Base-by-base conservation (phyloP, 2,797 vertebrate genomes). In the Scolopax bukidnonensis region DNA sequence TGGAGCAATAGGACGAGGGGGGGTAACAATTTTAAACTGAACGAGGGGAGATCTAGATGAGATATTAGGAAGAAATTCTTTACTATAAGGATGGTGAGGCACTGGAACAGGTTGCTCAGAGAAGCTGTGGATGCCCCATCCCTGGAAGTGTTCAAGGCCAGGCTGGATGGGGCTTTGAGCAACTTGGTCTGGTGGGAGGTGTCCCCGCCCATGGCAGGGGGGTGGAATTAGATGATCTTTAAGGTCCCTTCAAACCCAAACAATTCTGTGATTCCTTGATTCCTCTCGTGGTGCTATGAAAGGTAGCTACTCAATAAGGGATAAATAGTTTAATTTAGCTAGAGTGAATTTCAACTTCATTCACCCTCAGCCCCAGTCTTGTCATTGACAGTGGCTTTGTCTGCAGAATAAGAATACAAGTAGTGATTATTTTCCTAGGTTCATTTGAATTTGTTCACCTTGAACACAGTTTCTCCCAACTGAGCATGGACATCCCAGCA, bases 241-340 rank as follows among this genome's bases (percentile, higher is more conserved):
- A 60, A 60, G 33, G 33, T 60, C 24, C 24, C 57, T 60, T 60
- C 57, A 33, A 38, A 38, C 16, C 16, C 57, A 7, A 27, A 36
- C 36, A 24, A 27, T 38, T 60, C 36, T 60, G 25, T 30, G 16
- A 53, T 53, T 30, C 51, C 28, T 28, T 59, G 33, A 59, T 36
- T 36, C 33, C 23, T 77, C 45, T 67, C 11, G 25, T 14, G 16
- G 10, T 24, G 36, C 53, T 45, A 23, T 40, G 48, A 74, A 78
- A 21, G 17, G 15, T 40, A 32, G 6, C n/a, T 65, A 9, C 9
- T 2, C 0, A 1, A 12, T 33, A 43, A 50, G 16, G 18, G 14
- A 7, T 89, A 51, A 63, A 36, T 3, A 33, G 16, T 16, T 71
- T 21, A 1, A 27, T 65, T 48, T 25, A 48, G 7, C 78, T 68